These are phyloP conservation scores for Chamaea fasciata DNA, from an alignment of 2,113 vertebrate genomes.

Conservation along the genomic window DNA sequence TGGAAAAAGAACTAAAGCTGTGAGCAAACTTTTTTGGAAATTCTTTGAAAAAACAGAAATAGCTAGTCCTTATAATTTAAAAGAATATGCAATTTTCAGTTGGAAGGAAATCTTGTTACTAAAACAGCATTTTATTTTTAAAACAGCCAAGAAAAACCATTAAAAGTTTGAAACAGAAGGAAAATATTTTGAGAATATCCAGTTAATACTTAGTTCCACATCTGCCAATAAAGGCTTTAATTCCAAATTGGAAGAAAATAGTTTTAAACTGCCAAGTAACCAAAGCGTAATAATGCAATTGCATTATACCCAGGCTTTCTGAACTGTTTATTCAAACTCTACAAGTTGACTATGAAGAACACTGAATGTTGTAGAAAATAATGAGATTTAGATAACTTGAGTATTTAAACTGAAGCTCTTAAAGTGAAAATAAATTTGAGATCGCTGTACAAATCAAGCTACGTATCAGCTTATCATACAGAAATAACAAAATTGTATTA, in stretches of 20 bases:
- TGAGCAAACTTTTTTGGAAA: neutral
- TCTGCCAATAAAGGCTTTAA: neutral
- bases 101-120: neutral
- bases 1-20: neutral
- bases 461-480: accelerated
- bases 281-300: neutral
- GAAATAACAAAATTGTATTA: neutral
- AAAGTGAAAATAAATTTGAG: neutral
- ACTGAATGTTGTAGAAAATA: neutral
- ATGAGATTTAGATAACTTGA: neutral
- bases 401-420: neutral
- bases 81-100: neutral
- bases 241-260: neutral
- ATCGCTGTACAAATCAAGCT: neutral
- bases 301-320: neutral
- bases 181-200: neutral
- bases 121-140: neutral
- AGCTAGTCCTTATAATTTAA: neutral
- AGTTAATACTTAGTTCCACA: neutral
- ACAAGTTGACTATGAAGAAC: neutral
- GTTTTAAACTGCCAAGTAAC: neutral
- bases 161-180: neutral
- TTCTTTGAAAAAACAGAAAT: neutral
- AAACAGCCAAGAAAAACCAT: neutral
- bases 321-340: neutral